These are phyloP conservation scores for Harpalus rubripes DNA, from an alignment of 2,888 invertebrate genomes.

Conservation along the genomic window DNA sequence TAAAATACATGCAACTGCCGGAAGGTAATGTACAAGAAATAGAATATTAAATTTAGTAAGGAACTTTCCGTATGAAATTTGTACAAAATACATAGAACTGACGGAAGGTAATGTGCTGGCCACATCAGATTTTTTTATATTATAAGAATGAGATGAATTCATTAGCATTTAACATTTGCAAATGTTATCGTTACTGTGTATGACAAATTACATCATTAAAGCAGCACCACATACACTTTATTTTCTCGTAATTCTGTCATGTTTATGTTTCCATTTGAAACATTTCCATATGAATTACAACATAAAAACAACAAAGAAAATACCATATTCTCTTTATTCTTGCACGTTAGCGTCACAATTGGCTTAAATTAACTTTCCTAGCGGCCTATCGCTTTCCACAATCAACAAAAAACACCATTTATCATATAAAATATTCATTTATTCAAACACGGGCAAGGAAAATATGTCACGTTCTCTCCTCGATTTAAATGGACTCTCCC, in stretches of 20 bases:
- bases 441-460: slow-evolving; percentile 35
- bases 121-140: too few relatives aligned
- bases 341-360: slow-evolving; percentile 39
- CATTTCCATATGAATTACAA: slow-evolving; percentile 2
- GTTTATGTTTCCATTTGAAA: slow-evolving; percentile 27
- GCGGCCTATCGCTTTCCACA: slow-evolving; percentile 22
- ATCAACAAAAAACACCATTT: slow-evolving; percentile 25
- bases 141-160: too few relatives aligned
- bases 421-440: slow-evolving; percentile 44
- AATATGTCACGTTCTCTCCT: slow-evolving; percentile 15
- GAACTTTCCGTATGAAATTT: too few relatives aligned
- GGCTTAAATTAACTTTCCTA: slow-evolving; percentile 34
- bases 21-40: too few relatives aligned
- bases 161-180: too few relatives aligned
- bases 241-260: not conserved
- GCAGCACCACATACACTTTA: not conserved
- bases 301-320: slow-evolving; percentile 20
- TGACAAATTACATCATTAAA: not conserved
- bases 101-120: too few relatives aligned
- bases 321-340: slow-evolving; percentile 15
- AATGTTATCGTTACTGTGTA: not conserved
- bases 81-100: too few relatives aligned
- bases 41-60: too few relatives aligned
- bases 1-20: too few relatives aligned
- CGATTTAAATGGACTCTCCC: not conserved